Conservation (phyloP, 2,797 vertebrate species). For the Onychomys arenicola region DNA sequence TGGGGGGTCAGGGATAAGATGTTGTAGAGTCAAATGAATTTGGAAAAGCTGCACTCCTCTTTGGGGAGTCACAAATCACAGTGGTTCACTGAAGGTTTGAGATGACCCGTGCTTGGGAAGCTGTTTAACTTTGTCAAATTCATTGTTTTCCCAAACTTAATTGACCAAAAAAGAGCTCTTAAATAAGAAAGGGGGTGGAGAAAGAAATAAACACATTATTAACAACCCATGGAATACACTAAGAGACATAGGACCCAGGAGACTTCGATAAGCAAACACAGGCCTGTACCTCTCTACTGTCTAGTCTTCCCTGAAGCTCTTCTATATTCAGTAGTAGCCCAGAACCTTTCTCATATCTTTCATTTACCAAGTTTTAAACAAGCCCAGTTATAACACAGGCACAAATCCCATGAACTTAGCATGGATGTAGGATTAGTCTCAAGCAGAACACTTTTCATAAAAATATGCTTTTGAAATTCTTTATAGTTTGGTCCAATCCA, state of each 20-base stretch:
- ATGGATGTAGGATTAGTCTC: background rate
- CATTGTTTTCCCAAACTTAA: constrained; percentile 73
- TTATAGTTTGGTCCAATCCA: background rate
- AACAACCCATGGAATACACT: background rate
- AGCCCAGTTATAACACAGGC: background rate
- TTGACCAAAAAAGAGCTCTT: constrained; percentile 62
- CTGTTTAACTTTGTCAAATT: constrained; percentile 71
- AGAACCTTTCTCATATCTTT: background rate
- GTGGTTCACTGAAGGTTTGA: constrained; percentile 45
- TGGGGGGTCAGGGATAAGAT: background rate
- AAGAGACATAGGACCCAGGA: background rate
- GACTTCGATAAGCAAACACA: constrained; percentile 33
- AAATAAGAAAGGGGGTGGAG: background rate
- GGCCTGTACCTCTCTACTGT: background rate
- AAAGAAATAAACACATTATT: constrained; percentile 29
- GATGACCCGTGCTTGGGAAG: constrained; percentile 56
- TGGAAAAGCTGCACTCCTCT: constrained; percentile 48
- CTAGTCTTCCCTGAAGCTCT: constrained; percentile 3
- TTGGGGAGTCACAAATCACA: constrained; percentile 55
- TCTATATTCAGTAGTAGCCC: background rate
- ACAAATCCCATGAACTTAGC: background rate
- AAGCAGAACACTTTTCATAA: constrained; percentile 1
- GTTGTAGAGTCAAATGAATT: constrained; percentile 40
- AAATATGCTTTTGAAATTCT: constrained; percentile 28
- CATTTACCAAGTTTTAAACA: constrained; percentile 21